phyloP scores from a whole-genome alignment of 2,113 vertebrate genomes.

The Xiphophorus maculatus region DNA sequence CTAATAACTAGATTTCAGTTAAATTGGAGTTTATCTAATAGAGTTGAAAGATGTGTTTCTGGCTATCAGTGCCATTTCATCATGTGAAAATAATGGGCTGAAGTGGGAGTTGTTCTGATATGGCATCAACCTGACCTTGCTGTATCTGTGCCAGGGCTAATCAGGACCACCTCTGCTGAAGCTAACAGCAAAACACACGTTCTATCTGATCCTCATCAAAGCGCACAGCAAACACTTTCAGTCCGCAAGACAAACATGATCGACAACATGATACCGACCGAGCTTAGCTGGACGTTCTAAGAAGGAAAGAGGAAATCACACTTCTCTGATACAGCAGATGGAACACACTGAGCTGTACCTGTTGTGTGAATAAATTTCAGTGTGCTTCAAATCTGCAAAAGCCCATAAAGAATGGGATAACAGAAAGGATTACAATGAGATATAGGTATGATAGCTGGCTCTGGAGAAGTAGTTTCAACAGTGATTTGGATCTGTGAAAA shows the following conservation, averaged over 20 bases:
- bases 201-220: conserved; percentile 49
- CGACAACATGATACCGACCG: conserved; percentile 8
- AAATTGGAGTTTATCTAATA: conserved; percentile 17
- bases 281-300: conserved; percentile 10
- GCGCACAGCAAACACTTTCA: conserved; percentile 38
- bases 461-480: conserved; percentile 14
- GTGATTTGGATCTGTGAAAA: conserved; percentile 39
- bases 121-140: conserved; percentile 36
- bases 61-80: conserved; percentile 35
- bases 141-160: conserved; percentile 47
- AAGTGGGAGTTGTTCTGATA: conserved; percentile 28
- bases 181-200: conserved; percentile 39
- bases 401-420: conserved; percentile 8
- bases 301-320: conserved; percentile 11
- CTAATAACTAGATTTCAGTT: conserved; percentile 12
- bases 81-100: conserved; percentile 48
- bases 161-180: conserved; percentile 48
- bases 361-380: conserved; percentile 12
- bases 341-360: conserved; percentile 3
- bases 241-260: conserved; percentile 32
- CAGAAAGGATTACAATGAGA: conserved; percentile 10
- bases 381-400: conserved; percentile 16
- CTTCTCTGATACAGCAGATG: conserved; percentile 22
- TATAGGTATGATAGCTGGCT: conserved; percentile 5
- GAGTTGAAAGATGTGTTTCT: conserved; percentile 2